phyloP scores from a whole-genome alignment of 2,888 invertebrate species.

The Sthenelais limicola region DNA sequence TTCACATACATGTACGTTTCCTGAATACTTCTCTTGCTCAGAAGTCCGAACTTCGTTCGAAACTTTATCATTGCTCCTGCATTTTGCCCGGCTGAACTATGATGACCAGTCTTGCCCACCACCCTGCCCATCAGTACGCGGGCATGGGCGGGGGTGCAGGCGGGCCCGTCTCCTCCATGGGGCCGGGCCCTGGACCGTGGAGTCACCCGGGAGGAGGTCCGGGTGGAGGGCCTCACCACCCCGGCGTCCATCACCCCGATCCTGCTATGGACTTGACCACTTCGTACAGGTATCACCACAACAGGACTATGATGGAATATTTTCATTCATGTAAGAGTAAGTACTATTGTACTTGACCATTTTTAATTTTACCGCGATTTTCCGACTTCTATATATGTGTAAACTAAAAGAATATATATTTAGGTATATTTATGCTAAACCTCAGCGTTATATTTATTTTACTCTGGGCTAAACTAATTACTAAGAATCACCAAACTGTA shows the following conservation, averaged over 20 bases:
- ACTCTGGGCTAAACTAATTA: too few species aligned
- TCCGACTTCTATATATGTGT: too few species aligned
- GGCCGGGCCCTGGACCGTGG: background rate
- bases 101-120: slow-evolving; percentile 27
- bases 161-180: slow-evolving; percentile 22
- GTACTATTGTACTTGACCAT: slow-evolving; percentile 15
- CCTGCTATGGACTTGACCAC: slow-evolving; percentile 39
- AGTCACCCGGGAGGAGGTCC: background rate
- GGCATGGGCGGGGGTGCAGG: background rate
- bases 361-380: background rate
- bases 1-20: too few species aligned
- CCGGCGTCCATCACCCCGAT: slow-evolving; percentile 1
- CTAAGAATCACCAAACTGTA: too few species aligned
- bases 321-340: slow-evolving; percentile 43
- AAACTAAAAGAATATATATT: too few species aligned
- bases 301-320: slow-evolving; percentile 40
- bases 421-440: too few species aligned
- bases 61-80: too few species aligned
- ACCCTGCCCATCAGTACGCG: slow-evolving; percentile 20
- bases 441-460: too few species aligned
- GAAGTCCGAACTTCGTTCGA: too few species aligned
- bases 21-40: too few species aligned
- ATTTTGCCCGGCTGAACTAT: too few species aligned
- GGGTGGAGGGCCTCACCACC: slow-evolving; percentile 7
- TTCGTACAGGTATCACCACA: slow-evolving; percentile 34